Evolutionary conservation across 2,113 vertebrate species (phyloP).

Genomic region (Poeciliopsis retropinna): DNA sequence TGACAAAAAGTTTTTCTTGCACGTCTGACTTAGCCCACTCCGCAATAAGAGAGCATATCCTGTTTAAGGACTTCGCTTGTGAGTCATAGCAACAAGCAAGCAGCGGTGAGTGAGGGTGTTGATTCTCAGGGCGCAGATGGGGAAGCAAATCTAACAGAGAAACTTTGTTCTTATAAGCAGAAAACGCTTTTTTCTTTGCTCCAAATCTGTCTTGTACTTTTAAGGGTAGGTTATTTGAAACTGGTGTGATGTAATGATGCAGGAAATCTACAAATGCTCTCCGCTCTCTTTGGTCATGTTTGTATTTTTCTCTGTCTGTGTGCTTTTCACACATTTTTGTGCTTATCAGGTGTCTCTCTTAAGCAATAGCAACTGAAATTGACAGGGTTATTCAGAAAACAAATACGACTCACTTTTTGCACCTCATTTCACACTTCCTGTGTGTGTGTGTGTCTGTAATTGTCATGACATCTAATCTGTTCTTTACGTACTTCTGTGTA

Average conservation of each 20-base stretch:
- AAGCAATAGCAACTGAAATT: not conserved
- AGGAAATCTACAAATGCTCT: not conserved
- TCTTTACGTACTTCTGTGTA: not conserved
- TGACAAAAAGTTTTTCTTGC: not conserved
- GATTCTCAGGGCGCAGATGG: not conserved
- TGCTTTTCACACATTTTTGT: not conserved
- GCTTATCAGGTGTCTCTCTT: not conserved
- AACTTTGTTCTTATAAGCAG: too few relatives aligned
- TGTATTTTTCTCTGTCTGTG: not conserved
- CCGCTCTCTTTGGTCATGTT: not conserved
- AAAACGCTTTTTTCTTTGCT: not conserved
- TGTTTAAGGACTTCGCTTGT: not conserved
- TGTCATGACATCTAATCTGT: not conserved
- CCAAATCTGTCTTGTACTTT: not conserved
- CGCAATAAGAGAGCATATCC: not conserved
- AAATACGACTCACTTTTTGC: not conserved
- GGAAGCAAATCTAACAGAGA: not conserved
- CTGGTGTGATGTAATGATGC: not conserved
- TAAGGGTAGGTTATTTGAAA: not conserved
- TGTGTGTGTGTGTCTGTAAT: not conserved
- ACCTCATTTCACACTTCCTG: constrained; percentile 20
- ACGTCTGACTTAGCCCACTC: not conserved
- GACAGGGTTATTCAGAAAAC: not conserved
- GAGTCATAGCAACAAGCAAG: not conserved
- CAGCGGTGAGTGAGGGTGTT: not conserved